A percentile compares a stretch with the other conserved stretches of the same genome.
Evolutionary conservation across 2,797 vertebrate genomes (phyloP).

Genomic region (Sus cebifrons): DNA sequence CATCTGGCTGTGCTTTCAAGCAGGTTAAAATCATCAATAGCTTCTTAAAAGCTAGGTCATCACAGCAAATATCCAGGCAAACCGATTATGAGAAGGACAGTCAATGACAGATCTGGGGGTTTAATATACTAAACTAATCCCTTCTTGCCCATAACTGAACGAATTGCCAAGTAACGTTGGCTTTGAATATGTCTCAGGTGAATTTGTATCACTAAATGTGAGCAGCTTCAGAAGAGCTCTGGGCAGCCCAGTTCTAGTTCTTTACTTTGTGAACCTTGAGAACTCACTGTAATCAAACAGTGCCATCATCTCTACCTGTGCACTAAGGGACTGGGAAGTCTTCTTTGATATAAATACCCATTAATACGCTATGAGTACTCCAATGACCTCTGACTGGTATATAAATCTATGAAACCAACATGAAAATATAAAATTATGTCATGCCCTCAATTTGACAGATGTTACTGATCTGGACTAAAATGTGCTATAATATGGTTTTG

Average conservation of each 20-base stretch:
- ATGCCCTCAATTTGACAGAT: constrained; percentile 10
- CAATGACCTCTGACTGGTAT: background rate
- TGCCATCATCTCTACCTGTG: background rate
- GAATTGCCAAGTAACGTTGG: background rate
- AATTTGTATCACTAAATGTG: background rate
- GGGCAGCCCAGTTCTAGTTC: background rate
- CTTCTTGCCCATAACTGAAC: background rate
- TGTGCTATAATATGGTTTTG: background rate
- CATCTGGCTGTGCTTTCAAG: background rate
- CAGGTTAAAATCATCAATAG: constrained; percentile 7
- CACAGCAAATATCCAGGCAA: background rate
- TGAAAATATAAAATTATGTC: constrained; percentile 57
- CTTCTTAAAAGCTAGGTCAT: constrained; percentile 58
- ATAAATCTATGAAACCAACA: background rate
- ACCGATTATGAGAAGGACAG: background rate
- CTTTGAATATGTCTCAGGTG: background rate
- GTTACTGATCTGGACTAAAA: constrained; percentile 41
- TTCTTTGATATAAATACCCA: constrained; percentile 2
- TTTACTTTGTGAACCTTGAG: background rate
- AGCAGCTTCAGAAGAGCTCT: constrained; percentile 9
- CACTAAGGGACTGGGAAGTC: background rate
- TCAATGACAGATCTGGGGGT: constrained; percentile 53
- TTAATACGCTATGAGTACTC: background rate
- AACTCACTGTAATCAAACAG: background rate
- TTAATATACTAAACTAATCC: background rate